Percentiles rank a stretch among this genome's conserved stretches.
phyloP scores from a whole-genome alignment of 2,797 vertebrate genomes.

The Phrynocephalus forsythii region DNA sequence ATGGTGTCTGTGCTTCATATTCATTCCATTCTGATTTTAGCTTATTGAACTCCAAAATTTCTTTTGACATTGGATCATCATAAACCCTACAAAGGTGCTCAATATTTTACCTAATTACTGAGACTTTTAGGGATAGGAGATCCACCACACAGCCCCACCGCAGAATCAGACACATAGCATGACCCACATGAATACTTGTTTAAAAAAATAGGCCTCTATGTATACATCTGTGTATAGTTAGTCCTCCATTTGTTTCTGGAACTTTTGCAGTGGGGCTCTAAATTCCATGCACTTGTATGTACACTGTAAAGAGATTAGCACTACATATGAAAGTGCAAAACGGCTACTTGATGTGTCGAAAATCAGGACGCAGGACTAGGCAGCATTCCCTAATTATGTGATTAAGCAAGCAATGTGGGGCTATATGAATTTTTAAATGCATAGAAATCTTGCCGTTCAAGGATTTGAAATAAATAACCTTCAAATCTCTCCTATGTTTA shows the following conservation, averaged over 20 bases:
- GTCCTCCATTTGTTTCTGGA: too few relatives aligned
- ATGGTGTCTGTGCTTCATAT: not conserved
- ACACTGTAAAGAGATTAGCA: not conserved
- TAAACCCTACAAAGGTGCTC: not conserved
- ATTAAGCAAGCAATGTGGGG: not conserved
- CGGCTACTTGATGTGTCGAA: too few relatives aligned
- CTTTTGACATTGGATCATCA: not conserved
- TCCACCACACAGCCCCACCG: not conserved
- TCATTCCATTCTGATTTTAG: not conserved
- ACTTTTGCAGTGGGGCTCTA: too few relatives aligned
- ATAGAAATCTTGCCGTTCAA: not conserved
- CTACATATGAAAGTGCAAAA: not conserved
- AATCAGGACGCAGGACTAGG: not conserved
- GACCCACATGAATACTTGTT: not conserved
- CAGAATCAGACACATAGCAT: not conserved
- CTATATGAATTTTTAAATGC: not conserved
- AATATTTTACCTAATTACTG: not conserved
- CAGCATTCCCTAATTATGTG: not conserved
- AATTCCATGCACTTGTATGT: not conserved
- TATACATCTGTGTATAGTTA: too few relatives aligned
- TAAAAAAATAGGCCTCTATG: too few relatives aligned
- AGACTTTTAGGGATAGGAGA: not conserved
- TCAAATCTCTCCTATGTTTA: not conserved
- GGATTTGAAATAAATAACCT: not conserved
- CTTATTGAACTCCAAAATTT: not conserved